Evolutionary conservation across 2,797 vertebrate genomes (phyloP).

Genomic region (Myripristis murdjan): DNA sequence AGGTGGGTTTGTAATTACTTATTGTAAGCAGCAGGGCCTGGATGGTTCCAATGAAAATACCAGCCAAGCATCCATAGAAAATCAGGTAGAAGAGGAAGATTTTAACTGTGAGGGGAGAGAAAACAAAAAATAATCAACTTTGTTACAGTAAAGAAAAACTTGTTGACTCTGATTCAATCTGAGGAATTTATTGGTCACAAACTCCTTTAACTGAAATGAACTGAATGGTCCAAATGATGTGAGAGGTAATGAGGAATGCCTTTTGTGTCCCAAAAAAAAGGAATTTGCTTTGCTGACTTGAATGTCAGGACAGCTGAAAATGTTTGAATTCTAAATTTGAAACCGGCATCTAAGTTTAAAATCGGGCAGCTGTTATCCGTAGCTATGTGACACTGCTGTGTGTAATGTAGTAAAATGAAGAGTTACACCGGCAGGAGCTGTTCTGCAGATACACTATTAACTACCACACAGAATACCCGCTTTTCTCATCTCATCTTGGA

Average conservation of each 20-base stretch:
- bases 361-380: too few species aligned
- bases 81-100: constrained; percentile 97
- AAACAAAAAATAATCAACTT: neutral
- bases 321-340: too few species aligned
- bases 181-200: neutral
- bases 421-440: neutral
- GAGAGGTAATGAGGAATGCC: too few species aligned
- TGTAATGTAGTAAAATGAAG: neutral
- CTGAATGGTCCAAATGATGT: too few species aligned
- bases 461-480: neutral
- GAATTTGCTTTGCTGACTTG: too few species aligned
- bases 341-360: too few species aligned
- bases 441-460: neutral
- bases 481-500: constrained; percentile 23
- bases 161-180: neutral
- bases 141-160: neutral
- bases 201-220: too few species aligned
- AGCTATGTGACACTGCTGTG: too few species aligned
- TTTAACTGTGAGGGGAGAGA: constrained; percentile 89
- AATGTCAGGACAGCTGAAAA: too few species aligned
- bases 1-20: constrained; percentile 93
- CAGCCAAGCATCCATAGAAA: constrained; percentile 98
- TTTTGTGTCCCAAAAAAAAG: too few species aligned
- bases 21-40: constrained; percentile 96
- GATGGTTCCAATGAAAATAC: constrained; percentile 98